Evolutionary conservation across 2,113 vertebrate species (phyloP).

Genomic region (Neotoma lepida): DNA sequence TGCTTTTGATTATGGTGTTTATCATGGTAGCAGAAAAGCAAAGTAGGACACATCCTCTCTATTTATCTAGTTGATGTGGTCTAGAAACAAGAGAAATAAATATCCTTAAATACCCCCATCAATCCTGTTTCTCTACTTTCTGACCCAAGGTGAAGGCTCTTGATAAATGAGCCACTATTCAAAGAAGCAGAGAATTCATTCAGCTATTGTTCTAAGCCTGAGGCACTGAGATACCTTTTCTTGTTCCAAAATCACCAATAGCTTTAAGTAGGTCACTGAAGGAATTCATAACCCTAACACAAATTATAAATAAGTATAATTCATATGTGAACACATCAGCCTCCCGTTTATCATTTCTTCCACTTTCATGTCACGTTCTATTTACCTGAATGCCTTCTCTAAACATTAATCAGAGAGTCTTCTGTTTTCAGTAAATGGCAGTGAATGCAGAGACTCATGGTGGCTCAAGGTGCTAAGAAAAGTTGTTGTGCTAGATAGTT

Average conservation of each 20-base stretch:
- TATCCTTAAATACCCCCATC: not conserved
- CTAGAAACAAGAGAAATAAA: slow-evolving; percentile 17
- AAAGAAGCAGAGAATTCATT: slow-evolving; percentile 13
- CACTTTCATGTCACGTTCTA: not conserved
- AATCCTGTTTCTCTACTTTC: not conserved
- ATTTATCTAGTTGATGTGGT: not conserved
- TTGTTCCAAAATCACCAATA: not conserved
- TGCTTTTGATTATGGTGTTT: not conserved
- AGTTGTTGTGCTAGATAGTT: not conserved
- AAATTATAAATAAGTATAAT: not conserved
- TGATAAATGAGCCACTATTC: slow-evolving; percentile 6
- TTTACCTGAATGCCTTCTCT: not conserved
- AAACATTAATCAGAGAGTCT: not conserved
- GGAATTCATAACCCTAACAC: not conserved
- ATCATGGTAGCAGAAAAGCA: not conserved
- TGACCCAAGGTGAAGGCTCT: not conserved
- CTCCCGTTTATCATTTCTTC: not conserved
- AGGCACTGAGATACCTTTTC: not conserved
- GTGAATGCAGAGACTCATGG: not conserved
- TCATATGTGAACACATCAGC: not conserved
- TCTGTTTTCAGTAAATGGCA: not conserved
- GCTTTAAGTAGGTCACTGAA: not conserved
- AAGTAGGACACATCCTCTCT: not conserved
- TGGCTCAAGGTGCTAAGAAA: not conserved
- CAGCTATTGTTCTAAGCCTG: not conserved